Evolutionary conservation across 2,888 invertebrate genomes (phyloP).

Genomic region (Agrenia bidenticulata): DNA sequence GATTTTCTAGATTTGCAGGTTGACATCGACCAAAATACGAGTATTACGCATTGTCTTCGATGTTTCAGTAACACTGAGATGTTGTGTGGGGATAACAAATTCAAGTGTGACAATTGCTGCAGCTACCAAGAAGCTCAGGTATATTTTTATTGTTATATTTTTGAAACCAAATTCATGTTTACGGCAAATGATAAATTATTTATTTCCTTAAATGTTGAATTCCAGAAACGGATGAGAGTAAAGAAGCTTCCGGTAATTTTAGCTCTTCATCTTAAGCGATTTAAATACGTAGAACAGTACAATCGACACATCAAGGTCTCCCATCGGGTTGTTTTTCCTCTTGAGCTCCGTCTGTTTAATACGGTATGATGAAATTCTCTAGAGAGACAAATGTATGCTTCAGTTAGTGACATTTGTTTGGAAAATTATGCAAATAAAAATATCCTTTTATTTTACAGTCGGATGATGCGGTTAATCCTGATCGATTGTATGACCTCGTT

Average conservation of each 20-base stretch:
- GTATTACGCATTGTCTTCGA: conserved; percentile 95
- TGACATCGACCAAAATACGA: conserved; percentile 98
- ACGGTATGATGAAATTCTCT: conserved; percentile 79
- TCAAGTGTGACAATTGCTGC: conserved; percentile 98
- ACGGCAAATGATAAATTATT: background rate
- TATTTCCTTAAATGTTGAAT: conserved; percentile 24
- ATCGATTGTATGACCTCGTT: conserved; percentile 95
- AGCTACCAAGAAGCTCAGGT: conserved; percentile 98
- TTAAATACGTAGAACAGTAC: conserved; percentile 97
- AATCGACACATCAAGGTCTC: conserved; percentile 99
- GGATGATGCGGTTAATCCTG: conserved; percentile 97
- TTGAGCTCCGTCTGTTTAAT: conserved; percentile 95
- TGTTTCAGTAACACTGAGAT: conserved; percentile 99
- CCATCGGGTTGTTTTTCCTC: conserved; percentile 96
- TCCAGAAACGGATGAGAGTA: conserved; percentile 88
- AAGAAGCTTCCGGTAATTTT: conserved; percentile 97
- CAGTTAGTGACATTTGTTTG: background rate
- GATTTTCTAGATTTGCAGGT: conserved; percentile 99
- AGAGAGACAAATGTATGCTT: background rate
- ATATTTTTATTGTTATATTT: too few relatives aligned
- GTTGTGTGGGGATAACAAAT: conserved; percentile 97
- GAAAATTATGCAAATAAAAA: conserved; percentile 1
- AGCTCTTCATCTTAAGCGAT: conserved; percentile 94
- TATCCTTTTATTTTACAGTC: conserved; percentile 65
- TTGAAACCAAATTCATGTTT: conserved; percentile 12